Conservation (phyloP, 2,113 vertebrate species). For the Mesocricetus auratus region DNA sequence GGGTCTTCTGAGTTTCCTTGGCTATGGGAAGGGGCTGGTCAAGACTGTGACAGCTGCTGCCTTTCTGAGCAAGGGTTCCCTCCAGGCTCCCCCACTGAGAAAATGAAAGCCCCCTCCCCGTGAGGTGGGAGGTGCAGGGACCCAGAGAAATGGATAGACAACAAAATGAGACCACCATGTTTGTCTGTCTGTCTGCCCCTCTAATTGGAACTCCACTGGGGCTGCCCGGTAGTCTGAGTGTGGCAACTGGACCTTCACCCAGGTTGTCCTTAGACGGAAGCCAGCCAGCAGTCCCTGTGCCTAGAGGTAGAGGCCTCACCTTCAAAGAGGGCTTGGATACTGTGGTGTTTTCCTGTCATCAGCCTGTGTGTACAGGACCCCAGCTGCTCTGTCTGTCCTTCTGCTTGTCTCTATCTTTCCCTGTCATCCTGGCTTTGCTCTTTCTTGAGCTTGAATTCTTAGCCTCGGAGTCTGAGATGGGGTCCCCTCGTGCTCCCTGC, state of each 20-base stretch:
- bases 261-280: neutral
- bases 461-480: neutral
- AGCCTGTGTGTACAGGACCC: neutral
- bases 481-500: neutral
- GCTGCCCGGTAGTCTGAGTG: neutral
- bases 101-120: neutral
- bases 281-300: neutral
- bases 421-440: neutral
- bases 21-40: neutral
- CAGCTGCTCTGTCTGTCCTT: neutral
- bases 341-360: rapidly evolving
- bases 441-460: neutral
- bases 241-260: neutral
- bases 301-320: neutral
- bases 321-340: neutral
- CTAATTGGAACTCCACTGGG: neutral
- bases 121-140: neutral
- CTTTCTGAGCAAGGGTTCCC: neutral
- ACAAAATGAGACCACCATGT: neutral
- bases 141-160: neutral
- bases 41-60: neutral
- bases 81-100: neutral
- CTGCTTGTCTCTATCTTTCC: neutral
- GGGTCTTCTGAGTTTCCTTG: neutral
- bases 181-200: neutral